Conservation (phyloP, 2,113 vertebrate genomes). For the Aspidoscelis tigris region DNA sequence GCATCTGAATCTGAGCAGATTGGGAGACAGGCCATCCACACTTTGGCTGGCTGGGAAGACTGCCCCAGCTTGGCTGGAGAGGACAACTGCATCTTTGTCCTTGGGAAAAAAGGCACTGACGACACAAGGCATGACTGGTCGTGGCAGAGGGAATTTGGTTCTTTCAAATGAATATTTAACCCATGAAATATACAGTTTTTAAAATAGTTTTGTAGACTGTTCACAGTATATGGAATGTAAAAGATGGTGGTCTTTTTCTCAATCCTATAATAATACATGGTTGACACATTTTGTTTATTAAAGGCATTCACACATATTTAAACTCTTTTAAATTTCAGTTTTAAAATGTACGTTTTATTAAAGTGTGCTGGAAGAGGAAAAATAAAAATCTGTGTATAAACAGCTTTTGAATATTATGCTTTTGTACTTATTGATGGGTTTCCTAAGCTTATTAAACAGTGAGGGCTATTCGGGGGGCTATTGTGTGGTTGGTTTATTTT, state of each 20-base stretch:
- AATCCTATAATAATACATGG: neutral
- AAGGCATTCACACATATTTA: neutral
- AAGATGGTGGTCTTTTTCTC: neutral
- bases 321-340: neutral
- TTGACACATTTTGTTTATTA: neutral
- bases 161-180: neutral
- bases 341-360: neutral
- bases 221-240: neutral
- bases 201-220: neutral
- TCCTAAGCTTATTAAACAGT: conserved; percentile 50
- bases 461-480: too few species aligned
- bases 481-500: neutral
- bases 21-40: too few species aligned
- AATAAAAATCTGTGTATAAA: neutral
- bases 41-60: too few species aligned
- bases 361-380: neutral
- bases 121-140: too few species aligned
- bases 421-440: conserved; percentile 19
- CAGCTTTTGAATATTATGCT: neutral
- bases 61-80: too few species aligned
- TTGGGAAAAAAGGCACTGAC: too few species aligned
- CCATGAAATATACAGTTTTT: neutral
- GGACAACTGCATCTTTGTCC: too few species aligned
- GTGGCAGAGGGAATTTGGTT: too few species aligned
- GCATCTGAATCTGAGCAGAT: too few species aligned